Base-by-base conservation (phyloP, 2,888 invertebrate genomes). In the Lomographa bimaculata region DNA sequence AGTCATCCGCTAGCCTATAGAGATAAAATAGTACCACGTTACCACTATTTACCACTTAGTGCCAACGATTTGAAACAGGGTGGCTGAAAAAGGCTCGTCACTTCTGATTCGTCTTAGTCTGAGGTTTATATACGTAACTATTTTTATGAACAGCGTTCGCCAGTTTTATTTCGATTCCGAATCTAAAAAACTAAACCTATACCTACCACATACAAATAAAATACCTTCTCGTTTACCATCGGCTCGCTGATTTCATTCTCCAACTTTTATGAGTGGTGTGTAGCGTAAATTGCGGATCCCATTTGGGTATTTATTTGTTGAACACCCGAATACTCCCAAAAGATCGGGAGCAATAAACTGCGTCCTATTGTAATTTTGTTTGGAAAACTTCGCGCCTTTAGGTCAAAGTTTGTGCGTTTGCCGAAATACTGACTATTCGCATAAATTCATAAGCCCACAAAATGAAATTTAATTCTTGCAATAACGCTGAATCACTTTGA, bases 301-400 rank as follows among this genome's bases (percentile, higher is more conserved):
- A 46, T 44, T 46, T 40, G 12, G 18, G 26, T 40, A 48, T 44
- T 43, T 33, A 38, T 45, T 46, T 29, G 23, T 30, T 44, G 35
- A 46, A 41, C 28, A 43, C 43, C 27, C 25, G 35, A 48, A 42
- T 24, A 39, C 40, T 39, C 33, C 46, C 38, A 14, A 34, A 34
- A 44, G 46, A 41, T 47, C 37, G 36, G 23, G 46, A 47, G 60
- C 67, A 64, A 72, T 78, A 79, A 77, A 80, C 71, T 72, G 64
- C 60, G 65, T 64, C 59, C 67, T 64, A 71, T 68, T 75, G 70
- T 78, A 81, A 82, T 81, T 79, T 79, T 78, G 77, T 84, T 82
- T 76, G 59, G 65, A 60, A 65, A 79, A 79, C 64, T 80, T 73
- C 50, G 39, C 64, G 66, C 63, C 66, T 67, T 64, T 64, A 64